phyloP scores from a whole-genome alignment of 1,140 invertebrate species.

The Drepana arcuata region DNA sequence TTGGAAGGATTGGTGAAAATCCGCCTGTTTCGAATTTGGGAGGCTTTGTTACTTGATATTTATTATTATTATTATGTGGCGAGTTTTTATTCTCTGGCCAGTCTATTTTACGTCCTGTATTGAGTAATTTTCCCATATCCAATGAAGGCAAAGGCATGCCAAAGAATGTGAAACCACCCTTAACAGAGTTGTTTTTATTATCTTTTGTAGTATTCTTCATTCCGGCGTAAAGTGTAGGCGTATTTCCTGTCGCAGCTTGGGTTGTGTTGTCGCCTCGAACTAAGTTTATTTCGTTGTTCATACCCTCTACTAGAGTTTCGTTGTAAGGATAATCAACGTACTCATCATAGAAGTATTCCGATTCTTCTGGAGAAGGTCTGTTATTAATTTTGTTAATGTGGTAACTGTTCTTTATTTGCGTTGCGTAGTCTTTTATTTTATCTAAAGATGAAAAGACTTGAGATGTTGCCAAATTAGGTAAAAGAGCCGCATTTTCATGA shows the following conservation, averaged over 20 bases:
- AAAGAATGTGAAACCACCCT: constrained; percentile 83
- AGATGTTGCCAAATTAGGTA: constrained; percentile 66
- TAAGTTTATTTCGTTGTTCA: constrained; percentile 41
- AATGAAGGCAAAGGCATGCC: constrained; percentile 84
- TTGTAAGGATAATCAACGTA: constrained; percentile 82
- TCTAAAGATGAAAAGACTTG: constrained; percentile 71
- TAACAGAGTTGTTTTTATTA: constrained; percentile 39
- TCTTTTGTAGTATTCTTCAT: constrained; percentile 70
- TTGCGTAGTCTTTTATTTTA: constrained; percentile 63
- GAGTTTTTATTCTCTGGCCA: constrained; percentile 49
- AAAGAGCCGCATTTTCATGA: constrained; percentile 77
- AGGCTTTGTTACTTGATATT: constrained; percentile 68
- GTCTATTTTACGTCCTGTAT: constrained; percentile 62
- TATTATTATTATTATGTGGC: constrained; percentile 30
- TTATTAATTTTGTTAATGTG: constrained; percentile 53
- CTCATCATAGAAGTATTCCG: constrained; percentile 86
- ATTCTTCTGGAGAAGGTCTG: constrained; percentile 77
- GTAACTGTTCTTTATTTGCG: constrained; percentile 51
- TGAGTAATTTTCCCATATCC: constrained; percentile 78
- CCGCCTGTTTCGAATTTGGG: constrained; percentile 81
- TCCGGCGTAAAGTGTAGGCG: constrained; percentile 78
- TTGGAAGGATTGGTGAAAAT: constrained; percentile 80
- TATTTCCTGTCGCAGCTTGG: constrained; percentile 77
- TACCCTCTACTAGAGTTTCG: constrained; percentile 63
- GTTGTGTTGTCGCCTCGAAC: no score